phyloP scores from a whole-genome alignment of 2,888 invertebrate genomes.

The Heliconius aoede region DNA sequence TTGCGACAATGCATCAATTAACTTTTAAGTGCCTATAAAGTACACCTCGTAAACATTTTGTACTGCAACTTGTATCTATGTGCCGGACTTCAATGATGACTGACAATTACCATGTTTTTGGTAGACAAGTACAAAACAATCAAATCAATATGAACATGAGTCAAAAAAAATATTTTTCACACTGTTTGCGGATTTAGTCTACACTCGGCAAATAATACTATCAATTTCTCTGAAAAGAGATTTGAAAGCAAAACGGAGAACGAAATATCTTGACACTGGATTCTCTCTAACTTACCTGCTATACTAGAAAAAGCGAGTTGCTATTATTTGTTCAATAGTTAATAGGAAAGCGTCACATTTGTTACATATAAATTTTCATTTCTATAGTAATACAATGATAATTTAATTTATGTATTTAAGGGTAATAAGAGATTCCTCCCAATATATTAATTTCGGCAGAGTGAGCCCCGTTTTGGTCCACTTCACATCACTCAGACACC shows the following conservation, averaged over 20 bases:
- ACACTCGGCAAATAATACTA: no score
- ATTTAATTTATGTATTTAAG: slow-evolving; percentile 7
- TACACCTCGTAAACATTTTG: slow-evolving; percentile 44
- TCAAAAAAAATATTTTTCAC: background rate
- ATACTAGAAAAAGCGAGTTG: no score
- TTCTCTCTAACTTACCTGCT: no score
- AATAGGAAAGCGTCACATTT: no score
- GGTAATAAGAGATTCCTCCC: slow-evolving; percentile 5
- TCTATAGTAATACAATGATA: background rate
- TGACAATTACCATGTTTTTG: background rate
- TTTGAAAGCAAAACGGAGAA: no score
- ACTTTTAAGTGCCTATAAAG: slow-evolving; percentile 52
- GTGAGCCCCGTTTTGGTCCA: slow-evolving; percentile 1
- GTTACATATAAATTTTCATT: background rate
- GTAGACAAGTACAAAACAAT: background rate
- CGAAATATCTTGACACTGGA: no score
- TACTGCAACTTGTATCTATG: slow-evolving; percentile 27
- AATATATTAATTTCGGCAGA: slow-evolving; percentile 1
- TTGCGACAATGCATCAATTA: slow-evolving; percentile 58
- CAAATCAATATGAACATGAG: background rate
- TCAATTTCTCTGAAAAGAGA: no score
- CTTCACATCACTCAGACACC: slow-evolving; percentile 6
- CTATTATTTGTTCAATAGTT: no score
- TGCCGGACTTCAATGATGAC: slow-evolving; percentile 9
- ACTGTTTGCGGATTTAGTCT: no score